Base-by-base conservation (phyloP, 2,888 invertebrate genomes). In the Eupithecia tripunctaria region DNA sequence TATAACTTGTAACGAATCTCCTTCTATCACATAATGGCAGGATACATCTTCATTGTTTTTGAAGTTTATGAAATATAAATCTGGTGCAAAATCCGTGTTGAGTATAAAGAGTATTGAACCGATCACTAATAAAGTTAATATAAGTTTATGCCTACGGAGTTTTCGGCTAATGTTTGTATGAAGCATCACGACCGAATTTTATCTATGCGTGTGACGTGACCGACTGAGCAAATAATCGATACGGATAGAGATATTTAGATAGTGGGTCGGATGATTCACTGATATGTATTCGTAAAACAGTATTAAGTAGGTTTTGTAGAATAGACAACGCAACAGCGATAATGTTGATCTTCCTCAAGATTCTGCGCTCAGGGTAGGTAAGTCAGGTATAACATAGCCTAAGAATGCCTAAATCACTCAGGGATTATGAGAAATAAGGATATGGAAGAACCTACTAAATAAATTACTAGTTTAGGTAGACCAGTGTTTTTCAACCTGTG, bases 21-120 rank as follows among this genome's bases (percentile, higher is more conserved):
- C 67, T 27, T 63, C 62, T 1, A 56, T 21, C 25, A 4, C n/a
- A 38, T 75, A 75, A 41, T 78, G 74, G 56, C 77, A 78, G 12
- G 75, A 71, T n/a, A 70, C 68, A 60, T 76, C 65, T 41, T 73
- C 76, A n/a, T 56, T 12, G 3, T 21, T 29, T 27, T 56, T 71
- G 38, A 59, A 63, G 21, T 71, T 71, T 8, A 75, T 70, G 47
- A 77, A 71, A 59, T 70, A 69, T n/a, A 70, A 65, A 25, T 73
- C 70, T 27, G 70, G 62, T 3, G 71, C 71, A n/a, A 71, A 67
- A 65, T 69, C 64, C 32, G 72, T 36, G 47, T 36, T 72, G 0
- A 72, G 65, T 7, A 72, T 27, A 12, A 73, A 18, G 0, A 70
- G 25, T 56, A 51, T 41, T 4, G 64, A 25, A 18, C 27, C 18